Base-by-base conservation (phyloP, 2,888 invertebrate species). In the Leucophenga montana region DNA sequence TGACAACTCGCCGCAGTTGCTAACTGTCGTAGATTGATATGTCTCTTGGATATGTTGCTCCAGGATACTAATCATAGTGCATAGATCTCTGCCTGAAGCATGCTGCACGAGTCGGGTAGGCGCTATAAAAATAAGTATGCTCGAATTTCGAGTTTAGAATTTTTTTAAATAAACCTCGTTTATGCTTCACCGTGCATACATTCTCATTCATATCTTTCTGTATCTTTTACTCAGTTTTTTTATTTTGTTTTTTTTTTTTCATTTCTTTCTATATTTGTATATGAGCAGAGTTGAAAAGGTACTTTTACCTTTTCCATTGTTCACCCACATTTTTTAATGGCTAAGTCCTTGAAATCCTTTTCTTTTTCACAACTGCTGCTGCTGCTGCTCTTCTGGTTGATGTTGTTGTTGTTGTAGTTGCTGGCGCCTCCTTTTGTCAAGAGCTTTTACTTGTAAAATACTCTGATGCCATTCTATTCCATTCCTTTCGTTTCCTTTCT, bases 381-480 rank as follows among this genome's bases (percentile, higher is more conserved):
- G n/a, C n/a, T n/a, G 65, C 62, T 44, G 48, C 54, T 50, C 13
- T 31, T 22, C 6, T n/a, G 8, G 11, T 16, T 62, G n/a, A 20
- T 59, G 20, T 11, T 31, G 54, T 33, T 62, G n/a, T 44, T 61
- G 57, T 69, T 16, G 54, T 72, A 77, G 80, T 79, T 64, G 80
- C 75, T 83, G 83, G 83, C 85, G 85, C 82, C 82, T 83, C 71
- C 78, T 83, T 83, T 84, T 78, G 84, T 83, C 73, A 78, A 82
- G 85, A 80, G 80, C 80, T 82, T 85, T 82, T 82, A 78, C 84
- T 75, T 82, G 84, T 82, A 82, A 82, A 84, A 84, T 81, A 80
- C 78, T 83, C 83, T 80, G 73, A 72, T 70, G 27, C 53, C 65
- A 65, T 31, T 31, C 22, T 50, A 16, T 31, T 53, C 31, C 71